These are phyloP conservation scores for Neoseiulus cucumeris DNA, from an alignment of 1,140 invertebrate genomes.

Conservation along the genomic window DNA sequence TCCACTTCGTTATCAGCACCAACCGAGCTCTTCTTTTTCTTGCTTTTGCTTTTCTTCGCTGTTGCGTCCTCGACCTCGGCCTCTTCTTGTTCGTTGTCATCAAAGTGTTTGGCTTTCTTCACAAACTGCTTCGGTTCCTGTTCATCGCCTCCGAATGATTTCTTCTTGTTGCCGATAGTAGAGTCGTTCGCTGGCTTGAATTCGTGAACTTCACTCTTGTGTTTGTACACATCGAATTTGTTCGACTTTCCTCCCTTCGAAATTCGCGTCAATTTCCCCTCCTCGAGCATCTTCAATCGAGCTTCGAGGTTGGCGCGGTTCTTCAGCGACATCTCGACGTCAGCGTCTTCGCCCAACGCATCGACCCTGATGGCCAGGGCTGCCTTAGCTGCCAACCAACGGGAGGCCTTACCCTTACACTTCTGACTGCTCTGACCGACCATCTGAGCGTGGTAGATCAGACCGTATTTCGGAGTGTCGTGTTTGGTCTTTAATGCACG, in stretches of 20 bases:
- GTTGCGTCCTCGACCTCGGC: slow-evolving; percentile 18
- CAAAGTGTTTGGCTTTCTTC: neutral
- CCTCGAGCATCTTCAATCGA: slow-evolving; percentile 52
- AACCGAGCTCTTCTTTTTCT: slow-evolving; percentile 17
- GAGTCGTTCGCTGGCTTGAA: slow-evolving; percentile 32
- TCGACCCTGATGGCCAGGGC: slow-evolving; percentile 80
- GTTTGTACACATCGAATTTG: slow-evolving; percentile 75
- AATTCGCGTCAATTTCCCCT: slow-evolving; percentile 44
- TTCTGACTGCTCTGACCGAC: slow-evolving; percentile 66
- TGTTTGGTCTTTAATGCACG: slow-evolving; percentile 87
- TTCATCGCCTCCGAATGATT: slow-evolving; percentile 22
- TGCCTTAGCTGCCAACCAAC: slow-evolving; percentile 91
- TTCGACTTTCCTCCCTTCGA: slow-evolving; percentile 24
- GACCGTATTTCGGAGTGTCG: slow-evolving; percentile 96
- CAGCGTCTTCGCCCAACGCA: slow-evolving; percentile 71
- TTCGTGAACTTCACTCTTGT: slow-evolving; percentile 36
- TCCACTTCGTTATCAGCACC: neutral
- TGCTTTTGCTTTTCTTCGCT: slow-evolving; percentile 17
- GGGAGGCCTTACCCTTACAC: slow-evolving; percentile 82
- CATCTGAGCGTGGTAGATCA: slow-evolving; percentile 89
- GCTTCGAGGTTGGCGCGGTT: slow-evolving; percentile 68
- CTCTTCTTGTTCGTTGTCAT: slow-evolving; percentile 21
- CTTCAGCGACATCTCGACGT: slow-evolving; percentile 53
- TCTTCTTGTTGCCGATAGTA: slow-evolving; percentile 29
- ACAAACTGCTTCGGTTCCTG: slow-evolving; percentile 16